Evolutionary conservation across 2,113 vertebrate genomes (phyloP).

Genomic region (Actenoides lindsayi): DNA sequence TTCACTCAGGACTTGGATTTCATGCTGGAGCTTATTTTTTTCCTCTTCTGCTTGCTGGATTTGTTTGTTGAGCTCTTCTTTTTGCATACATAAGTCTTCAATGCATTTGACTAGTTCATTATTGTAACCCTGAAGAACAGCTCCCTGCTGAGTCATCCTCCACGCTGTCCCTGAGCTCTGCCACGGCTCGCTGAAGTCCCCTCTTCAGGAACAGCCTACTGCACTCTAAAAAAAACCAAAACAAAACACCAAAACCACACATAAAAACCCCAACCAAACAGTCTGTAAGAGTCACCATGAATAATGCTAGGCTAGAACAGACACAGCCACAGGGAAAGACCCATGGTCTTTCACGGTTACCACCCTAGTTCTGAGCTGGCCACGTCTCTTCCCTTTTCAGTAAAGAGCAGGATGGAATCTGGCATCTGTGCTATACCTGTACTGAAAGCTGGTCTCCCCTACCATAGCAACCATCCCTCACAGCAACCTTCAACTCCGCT

Average conservation of each 20-base stretch:
- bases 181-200: not conserved
- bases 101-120: constrained; percentile 66
- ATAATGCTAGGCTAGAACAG: not conserved
- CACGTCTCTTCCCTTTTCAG: not conserved
- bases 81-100: constrained; percentile 52
- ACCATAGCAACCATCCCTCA: accelerated
- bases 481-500: not conserved
- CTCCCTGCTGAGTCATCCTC: constrained; percentile 68
- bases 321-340: accelerated
- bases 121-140: constrained; percentile 62
- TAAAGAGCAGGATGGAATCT: not conserved
- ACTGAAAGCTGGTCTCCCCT: not conserved
- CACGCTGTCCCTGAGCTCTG: not conserved
- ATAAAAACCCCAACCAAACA: not conserved
- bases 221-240: not conserved
- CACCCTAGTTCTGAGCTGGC: not conserved
- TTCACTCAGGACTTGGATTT: constrained; percentile 47
- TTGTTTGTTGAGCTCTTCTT: constrained; percentile 56
- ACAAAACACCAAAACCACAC: not conserved
- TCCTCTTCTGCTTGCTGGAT: constrained; percentile 58
- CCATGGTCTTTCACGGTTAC: not conserved
- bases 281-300: not conserved
- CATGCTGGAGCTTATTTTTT: constrained; percentile 41
- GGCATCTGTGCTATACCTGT: not conserved
- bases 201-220: not conserved